Conservation (phyloP, 2,888 invertebrate genomes). For the Ypsolopha scabrella region DNA sequence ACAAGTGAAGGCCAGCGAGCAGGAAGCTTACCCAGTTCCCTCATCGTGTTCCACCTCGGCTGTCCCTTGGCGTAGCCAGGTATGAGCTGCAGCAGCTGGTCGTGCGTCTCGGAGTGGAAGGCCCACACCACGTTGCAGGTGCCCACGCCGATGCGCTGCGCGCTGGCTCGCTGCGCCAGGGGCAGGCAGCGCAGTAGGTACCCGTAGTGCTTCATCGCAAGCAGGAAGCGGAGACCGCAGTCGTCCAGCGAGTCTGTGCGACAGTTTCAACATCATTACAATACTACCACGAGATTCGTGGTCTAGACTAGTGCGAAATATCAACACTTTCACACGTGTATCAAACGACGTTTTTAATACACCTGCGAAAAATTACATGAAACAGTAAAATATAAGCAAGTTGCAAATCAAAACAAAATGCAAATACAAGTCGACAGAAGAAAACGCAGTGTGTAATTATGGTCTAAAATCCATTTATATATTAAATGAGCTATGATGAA, state of each 20-base stretch:
- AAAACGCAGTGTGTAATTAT: neutral
- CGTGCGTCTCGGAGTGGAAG: slow-evolving; percentile 98
- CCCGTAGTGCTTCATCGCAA: slow-evolving; percentile 98
- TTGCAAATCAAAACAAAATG: too few relatives aligned
- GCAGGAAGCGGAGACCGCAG: slow-evolving; percentile 94
- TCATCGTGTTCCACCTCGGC: slow-evolving; percentile 90
- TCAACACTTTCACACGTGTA: too few relatives aligned
- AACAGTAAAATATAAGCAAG: too few relatives aligned
- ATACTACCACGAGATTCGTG: too few relatives aligned
- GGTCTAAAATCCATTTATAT: neutral
- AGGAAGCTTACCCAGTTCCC: slow-evolving; percentile 77
- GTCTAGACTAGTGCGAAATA: too few relatives aligned
- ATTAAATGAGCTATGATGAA: neutral
- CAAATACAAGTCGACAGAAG: too few relatives aligned
- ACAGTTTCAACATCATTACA: neutral
- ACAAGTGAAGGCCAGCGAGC: too few relatives aligned
- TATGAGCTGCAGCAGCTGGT: slow-evolving; percentile 90
- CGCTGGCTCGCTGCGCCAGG: slow-evolving; percentile 84
- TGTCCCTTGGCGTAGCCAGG: slow-evolving; percentile 89
- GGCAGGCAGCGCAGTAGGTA: slow-evolving; percentile 95
- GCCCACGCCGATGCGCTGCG: slow-evolving; percentile 89
- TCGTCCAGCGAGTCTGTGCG: slow-evolving; percentile 88
- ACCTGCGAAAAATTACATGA: too few relatives aligned
- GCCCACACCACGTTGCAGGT: slow-evolving; percentile 98
- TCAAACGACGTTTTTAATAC: too few relatives aligned